phyloP scores from a whole-genome alignment of 2,888 invertebrate species.

The Stenodema calcarata region DNA sequence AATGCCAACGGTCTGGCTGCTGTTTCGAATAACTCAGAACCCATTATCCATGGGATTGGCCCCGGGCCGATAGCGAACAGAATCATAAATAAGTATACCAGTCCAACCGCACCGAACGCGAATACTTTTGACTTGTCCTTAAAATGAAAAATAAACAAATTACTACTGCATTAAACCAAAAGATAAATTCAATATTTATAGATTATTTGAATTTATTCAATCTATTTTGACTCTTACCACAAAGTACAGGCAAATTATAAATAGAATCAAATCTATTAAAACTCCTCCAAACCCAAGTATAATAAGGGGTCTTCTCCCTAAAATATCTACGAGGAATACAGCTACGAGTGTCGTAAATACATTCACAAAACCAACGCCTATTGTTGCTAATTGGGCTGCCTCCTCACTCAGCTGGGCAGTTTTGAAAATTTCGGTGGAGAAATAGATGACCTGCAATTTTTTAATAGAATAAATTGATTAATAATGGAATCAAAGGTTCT shows the following conservation, averaged over 20 bases:
- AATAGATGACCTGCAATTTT: slow-evolving; percentile 72
- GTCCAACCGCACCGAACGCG: slow-evolving; percentile 74
- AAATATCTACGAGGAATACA: slow-evolving; percentile 77
- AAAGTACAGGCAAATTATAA: slow-evolving; percentile 70
- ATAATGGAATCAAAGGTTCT: no score
- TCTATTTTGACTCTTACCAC: slow-evolving; percentile 61
- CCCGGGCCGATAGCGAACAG: slow-evolving; percentile 91
- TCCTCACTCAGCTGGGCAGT: slow-evolving; percentile 69
- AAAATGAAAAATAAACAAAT: background rate
- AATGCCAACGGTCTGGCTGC: slow-evolving; percentile 83
- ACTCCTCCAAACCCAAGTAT: slow-evolving; percentile 81
- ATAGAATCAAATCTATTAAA: slow-evolving; percentile 72
- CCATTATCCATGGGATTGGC: slow-evolving; percentile 93
- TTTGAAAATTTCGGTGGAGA: slow-evolving; percentile 80
- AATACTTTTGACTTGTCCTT: slow-evolving; percentile 65
- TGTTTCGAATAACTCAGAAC: slow-evolving; percentile 85
- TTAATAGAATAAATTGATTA: no score
- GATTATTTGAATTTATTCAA: background rate
- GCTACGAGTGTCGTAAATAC: slow-evolving; percentile 86
- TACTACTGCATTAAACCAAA: no score
- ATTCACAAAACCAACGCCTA: slow-evolving; percentile 85
- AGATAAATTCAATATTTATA: slow-evolving; percentile 58
- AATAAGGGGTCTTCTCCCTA: slow-evolving; percentile 82
- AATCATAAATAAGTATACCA: slow-evolving; percentile 83
- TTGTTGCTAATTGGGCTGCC: slow-evolving; percentile 72